Evolutionary conservation across 2,888 invertebrate genomes (phyloP), one percentile per base, ranked within the genome.

Genomic region (Invenusta paracnida): DNA sequence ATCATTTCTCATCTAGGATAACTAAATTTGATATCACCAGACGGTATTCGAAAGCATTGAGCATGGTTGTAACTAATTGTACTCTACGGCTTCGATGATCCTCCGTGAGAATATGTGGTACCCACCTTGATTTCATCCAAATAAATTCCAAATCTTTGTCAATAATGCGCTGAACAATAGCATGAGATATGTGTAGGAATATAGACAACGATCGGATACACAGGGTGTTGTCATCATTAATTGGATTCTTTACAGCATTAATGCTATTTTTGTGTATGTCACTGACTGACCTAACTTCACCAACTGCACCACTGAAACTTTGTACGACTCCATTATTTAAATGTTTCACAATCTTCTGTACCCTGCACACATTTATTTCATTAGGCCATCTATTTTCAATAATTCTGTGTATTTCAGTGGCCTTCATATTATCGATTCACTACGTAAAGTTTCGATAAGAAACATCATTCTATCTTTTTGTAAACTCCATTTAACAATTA

Each of bases 1-100:
- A 73, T 23, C 73, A 73, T 73, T 73, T 73, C 73, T 73, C 73
- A 23, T 73, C 73, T 73, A 73, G 73, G 73, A 73, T 73, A 73
- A 73, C 73, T 73, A 73, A 73, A 73, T 73, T 73, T 73, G 73
- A 73, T 73, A 73, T 73, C 73, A 73, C 73, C 73, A 73, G 73
- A 73, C 17, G 23, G 73, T 5, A 73, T 73, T 73, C 73, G 73
- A 73, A 25, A 73, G 73, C 73, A 73, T 73, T 73, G 73, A 73
- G 73, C 73, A 73, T 73, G 73, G 73, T 73, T 73, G 73, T 73
- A 73, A 73, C 73, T 73, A 73, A 73, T 73, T 73, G 73, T 13
- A 73, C 73, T 73, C 73, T 73, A 73, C 73, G 73, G 73, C 27
- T 5, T 73, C 73, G 73, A 73, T 73, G 73, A 73, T 73, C 73